Base-by-base conservation (phyloP, 2,113 vertebrate species). In the Dasyornis broadbenti region DNA sequence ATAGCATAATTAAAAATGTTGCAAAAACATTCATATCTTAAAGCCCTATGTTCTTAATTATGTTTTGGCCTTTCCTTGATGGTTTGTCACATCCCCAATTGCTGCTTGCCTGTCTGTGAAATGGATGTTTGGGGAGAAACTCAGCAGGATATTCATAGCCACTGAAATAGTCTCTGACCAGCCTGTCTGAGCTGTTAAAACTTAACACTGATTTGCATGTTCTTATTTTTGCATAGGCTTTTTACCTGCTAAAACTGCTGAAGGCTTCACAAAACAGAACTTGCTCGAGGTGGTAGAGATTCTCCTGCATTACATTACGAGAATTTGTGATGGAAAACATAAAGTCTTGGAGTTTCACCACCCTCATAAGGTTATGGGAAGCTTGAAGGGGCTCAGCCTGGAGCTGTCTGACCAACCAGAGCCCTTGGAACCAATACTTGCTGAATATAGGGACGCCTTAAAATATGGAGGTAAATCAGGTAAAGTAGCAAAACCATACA, bases 261-360 rank as follows among this genome's bases (percentile, higher is more conserved):
- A 97, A 77, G 84, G 91, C 44, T 78, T 94, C 37, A 98, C 97
- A 44, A 83, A 95, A 42, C 14, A 10, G 2, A 96, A 98, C 86
- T 92, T 98, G 35, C 95, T 97, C 68, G 96, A 98, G 65, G 66
- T 98, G 35, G 71, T 96, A 12, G 57, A 98, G 69, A 97, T 98
- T 89, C 73, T 98, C 14, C 63, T 98, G n/a, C 78, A 53, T 45
- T 97, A 98, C 13, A 90, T 98, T 35, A 96, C 89, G 71, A 98
- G 97, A 92, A 97, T 93, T 2, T 95, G 63, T 61, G 95, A 97
- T 63, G 80, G 92, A 57, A 96, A 93, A 80, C 97, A 95, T 76
- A 97, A 98, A 98, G 96, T 98, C 53, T 72, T 98, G 49, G 97
- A 98, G 71, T 98, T 98, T 78, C 98, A 98, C 69, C 85, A 98